These are phyloP conservation scores for Caenorhabditis inopinata DNA, from an alignment of 1,140 invertebrate species.

Conservation along the genomic window DNA sequence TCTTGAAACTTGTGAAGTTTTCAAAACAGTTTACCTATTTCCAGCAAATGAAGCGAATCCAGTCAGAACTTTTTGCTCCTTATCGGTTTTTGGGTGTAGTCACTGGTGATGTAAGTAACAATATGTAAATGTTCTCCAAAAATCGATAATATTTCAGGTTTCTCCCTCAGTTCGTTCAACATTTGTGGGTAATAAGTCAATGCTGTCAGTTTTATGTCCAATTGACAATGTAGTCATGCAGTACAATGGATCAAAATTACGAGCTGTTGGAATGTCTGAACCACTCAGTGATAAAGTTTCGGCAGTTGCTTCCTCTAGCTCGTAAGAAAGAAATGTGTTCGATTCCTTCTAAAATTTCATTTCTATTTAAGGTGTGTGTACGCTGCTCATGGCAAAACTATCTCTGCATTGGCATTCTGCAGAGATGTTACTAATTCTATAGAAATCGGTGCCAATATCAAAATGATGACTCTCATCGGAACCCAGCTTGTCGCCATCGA, in stretches of 20 bases:
- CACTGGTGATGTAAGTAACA: not conserved
- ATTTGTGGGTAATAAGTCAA: not conserved
- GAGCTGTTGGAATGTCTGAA: constrained; percentile 20
- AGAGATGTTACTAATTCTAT: not conserved
- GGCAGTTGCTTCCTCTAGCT: constrained; percentile 6
- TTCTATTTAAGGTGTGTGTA: not conserved
- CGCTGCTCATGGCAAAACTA: constrained; percentile 22
- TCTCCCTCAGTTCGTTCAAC: not conserved
- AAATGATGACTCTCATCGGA: not conserved
- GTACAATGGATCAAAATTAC: constrained; percentile 35
- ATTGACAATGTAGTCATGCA: constrained; percentile 34
- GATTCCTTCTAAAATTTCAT: too few relatives aligned
- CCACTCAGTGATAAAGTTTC: not conserved
- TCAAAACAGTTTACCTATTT: not conserved
- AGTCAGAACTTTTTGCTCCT: constrained; percentile 31
- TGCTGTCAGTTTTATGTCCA: constrained; percentile 26
- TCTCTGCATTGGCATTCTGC: constrained; percentile 24
- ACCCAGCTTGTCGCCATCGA: constrained; percentile 35
- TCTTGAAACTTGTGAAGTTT: not conserved
- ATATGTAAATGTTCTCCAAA: too few relatives aligned
- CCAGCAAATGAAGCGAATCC: constrained; percentile 19
- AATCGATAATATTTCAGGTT: not conserved
- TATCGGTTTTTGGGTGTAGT: not conserved
- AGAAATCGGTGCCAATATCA: not conserved
- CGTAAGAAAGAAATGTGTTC: not conserved